Evolutionary conservation across 2,113 vertebrate genomes (phyloP).

Genomic region (Aspidoscelis tigris): DNA sequence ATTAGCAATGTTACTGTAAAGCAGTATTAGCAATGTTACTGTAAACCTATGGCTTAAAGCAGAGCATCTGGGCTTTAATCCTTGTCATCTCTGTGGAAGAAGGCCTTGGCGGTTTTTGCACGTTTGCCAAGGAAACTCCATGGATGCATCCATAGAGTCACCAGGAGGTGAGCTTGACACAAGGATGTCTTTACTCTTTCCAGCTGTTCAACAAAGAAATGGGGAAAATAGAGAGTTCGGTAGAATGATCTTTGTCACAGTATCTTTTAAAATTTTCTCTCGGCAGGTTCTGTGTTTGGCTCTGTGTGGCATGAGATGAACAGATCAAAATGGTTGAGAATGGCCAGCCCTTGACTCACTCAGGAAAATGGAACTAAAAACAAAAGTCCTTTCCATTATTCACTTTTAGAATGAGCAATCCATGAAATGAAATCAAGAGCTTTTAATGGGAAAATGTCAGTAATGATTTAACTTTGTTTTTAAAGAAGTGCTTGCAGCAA

Average conservation of each 20-base stretch:
- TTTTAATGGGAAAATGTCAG: neutral
- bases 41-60: neutral
- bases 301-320: neutral
- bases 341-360: neutral
- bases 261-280: neutral
- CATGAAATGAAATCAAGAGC: neutral
- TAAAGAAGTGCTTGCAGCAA: neutral
- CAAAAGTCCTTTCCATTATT: neutral
- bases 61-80: too few relatives aligned
- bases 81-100: too few relatives aligned
- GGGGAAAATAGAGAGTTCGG: neutral
- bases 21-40: too few relatives aligned
- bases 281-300: neutral
- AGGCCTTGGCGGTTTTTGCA: too few relatives aligned
- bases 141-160: too few relatives aligned
- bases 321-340: slow-evolving; percentile 10
- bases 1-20: neutral
- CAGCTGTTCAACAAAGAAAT: too few relatives aligned
- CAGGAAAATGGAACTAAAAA: slow-evolving; percentile 21
- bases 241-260: neutral
- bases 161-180: too few relatives aligned
- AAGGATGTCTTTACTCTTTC: too few relatives aligned
- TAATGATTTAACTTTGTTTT: neutral
- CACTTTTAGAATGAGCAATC: neutral
- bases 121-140: too few relatives aligned